These are phyloP conservation scores for Drosophila funebris DNA, from an alignment of 1,140 invertebrate genomes.

Conservation along the genomic window DNA sequence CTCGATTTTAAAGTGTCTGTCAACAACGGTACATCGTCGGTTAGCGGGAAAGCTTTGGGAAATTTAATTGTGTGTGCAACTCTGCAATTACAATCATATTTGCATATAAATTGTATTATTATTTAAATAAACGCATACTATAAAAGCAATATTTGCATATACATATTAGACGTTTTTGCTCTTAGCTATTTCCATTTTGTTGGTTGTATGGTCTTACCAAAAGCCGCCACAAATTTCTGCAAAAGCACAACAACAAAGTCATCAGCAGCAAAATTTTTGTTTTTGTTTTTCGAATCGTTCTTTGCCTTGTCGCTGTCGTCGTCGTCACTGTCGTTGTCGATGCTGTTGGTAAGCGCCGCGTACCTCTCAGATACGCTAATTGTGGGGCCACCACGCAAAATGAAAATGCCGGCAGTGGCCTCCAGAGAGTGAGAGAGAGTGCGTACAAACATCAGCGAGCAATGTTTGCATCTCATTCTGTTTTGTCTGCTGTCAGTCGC, in stretches of 20 bases:
- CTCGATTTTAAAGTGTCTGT: conserved; percentile 8
- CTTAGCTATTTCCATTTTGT: not conserved
- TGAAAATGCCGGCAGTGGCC: conserved; percentile 59
- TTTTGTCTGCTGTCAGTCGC: conserved; percentile 6
- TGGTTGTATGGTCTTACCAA: conserved; percentile 6
- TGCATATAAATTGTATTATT: not conserved
- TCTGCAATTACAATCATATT: not conserved
- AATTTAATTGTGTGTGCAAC: conserved; percentile 7
- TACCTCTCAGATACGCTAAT: conserved; percentile 53
- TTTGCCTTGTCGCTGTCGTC: conserved; percentile 41
- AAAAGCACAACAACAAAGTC: conserved; percentile 39
- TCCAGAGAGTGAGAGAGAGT: conserved; percentile 17
- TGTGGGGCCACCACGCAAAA: conserved; percentile 50
- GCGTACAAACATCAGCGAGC: conserved; percentile 25
- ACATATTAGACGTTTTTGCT: not conserved
- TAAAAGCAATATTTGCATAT: not conserved
- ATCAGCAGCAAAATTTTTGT: conserved; percentile 9
- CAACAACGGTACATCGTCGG: conserved; percentile 3
- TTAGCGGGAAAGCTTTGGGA: not conserved
- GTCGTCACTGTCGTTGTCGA: conserved; percentile 47
- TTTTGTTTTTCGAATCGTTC: conserved; percentile 42
- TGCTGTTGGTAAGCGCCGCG: conserved; percentile 59
- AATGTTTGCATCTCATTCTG: conserved; percentile 52
- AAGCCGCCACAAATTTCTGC: conserved; percentile 64
- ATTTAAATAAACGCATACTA: not conserved